Evolutionary conservation across 2,797 vertebrate genomes (phyloP).

Genomic region (Acanthurus tractus): DNA sequence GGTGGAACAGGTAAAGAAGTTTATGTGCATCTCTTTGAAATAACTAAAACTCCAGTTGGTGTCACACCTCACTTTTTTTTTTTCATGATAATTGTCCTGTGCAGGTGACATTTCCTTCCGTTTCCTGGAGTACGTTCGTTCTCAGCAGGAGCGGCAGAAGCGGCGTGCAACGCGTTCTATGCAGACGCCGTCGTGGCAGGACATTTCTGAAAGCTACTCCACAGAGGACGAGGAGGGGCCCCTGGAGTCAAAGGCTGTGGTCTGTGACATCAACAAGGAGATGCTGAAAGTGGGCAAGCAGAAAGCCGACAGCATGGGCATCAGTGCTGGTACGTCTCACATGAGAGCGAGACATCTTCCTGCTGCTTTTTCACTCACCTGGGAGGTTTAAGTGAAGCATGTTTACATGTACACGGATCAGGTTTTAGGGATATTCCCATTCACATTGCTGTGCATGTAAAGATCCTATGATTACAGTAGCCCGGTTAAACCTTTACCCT

Average conservation of each 20-base stretch:
- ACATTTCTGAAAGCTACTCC: conserved; percentile 86
- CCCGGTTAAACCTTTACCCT: not conserved
- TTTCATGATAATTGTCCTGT: not conserved
- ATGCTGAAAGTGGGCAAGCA: conserved; percentile 95
- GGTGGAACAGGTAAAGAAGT: conserved; percentile 92
- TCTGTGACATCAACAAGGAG: conserved; percentile 98
- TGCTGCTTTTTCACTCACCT: too few species aligned
- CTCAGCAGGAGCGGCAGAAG: conserved; percentile 79
- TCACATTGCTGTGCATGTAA: not conserved
- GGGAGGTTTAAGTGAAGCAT: not conserved
- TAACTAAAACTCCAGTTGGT: not conserved
- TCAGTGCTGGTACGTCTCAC: conserved; percentile 83
- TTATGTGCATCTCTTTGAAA: not conserved
- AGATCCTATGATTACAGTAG: not conserved
- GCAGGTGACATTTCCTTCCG: conserved; percentile 96
- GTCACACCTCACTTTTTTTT: not conserved
- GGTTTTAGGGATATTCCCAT: not conserved
- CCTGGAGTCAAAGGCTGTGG: conserved; percentile 86
- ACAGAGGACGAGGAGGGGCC: conserved; percentile 58
- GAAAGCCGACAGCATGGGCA: conserved; percentile 84
- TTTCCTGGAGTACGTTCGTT: conserved; percentile 91
- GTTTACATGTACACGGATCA: not conserved
- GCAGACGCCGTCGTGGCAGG: conserved; percentile 91
- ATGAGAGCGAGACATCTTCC: too few species aligned
- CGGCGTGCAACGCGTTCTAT: conserved; percentile 69